These are phyloP conservation scores for Labeo rohita DNA, from an alignment of 2,113 vertebrate species.

Conservation along the genomic window DNA sequence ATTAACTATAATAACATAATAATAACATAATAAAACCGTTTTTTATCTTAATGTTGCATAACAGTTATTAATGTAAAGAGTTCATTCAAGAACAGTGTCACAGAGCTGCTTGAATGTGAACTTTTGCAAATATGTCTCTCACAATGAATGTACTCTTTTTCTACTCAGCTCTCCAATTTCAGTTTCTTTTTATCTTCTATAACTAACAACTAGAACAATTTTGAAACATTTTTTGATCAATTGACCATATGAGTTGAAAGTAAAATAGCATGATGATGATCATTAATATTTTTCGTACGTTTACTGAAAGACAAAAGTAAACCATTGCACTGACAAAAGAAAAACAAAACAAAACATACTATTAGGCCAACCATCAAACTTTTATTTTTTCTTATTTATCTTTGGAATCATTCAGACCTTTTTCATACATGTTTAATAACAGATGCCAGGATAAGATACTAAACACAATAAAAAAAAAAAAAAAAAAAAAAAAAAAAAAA, in stretches of 20 bases:
- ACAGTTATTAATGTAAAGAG: too few species aligned
- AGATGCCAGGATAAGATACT: not conserved
- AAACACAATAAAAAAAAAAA: not conserved
- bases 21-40: not conserved
- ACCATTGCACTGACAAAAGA: not conserved
- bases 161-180: too few species aligned
- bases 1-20: not conserved
- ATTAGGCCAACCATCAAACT: not conserved
- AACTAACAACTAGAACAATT: not conserved
- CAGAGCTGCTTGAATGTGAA: not conserved
- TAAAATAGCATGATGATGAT: not conserved
- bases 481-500: not conserved
- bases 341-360: not conserved
- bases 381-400: not conserved
- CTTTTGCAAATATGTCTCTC: too few species aligned
- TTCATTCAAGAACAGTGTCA: not conserved
- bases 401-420: not conserved
- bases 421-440: not conserved
- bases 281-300: not conserved
- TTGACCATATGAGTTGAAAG: not conserved
- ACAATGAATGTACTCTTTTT: too few species aligned
- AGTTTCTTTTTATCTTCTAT: not conserved
- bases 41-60: not conserved
- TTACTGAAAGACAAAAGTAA: not conserved
- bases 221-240: not conserved